Evolutionary conservation across 2,797 vertebrate species (phyloP), one percentile per base, ranked within the genome.

Genomic region (Amniataba percoides): DNA sequence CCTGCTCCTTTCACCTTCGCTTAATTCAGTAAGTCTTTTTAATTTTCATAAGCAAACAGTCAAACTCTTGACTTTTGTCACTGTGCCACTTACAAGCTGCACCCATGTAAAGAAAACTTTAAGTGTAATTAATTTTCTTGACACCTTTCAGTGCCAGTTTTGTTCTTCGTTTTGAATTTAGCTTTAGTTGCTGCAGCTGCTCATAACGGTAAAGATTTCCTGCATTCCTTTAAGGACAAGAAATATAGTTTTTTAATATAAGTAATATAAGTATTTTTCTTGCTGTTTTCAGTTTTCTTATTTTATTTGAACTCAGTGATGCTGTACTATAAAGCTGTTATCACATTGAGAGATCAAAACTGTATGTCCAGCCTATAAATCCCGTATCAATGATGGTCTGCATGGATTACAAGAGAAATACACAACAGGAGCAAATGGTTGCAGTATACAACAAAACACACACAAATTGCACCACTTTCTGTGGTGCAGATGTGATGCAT

Each of bases 21-120:
- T 67, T 51, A 69, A 60, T 74, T 64, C 9, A 71, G 19, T 56
- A 36, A 55, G 36, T 42, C 13, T 76, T 49, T 61, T 69, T 78
- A 14, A 84, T 69, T 83, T 77, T 59, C 58, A 46, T 45, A 15
- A 81, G 60, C 56, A 78, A 73, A 69, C 55, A 55, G 16, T 53
- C 34, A 59, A 72, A 63, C 48, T 46, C n/a, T 31, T 67, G 23
- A 49, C 25, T 56, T 52, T 66, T 19, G 36, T 36, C 53, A 14
- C 53, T 57, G 23, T 43, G 45, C 7, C 52, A 56, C 15, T n/a
- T 25, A 55, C n/a, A n/a, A n/a, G 8, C 18, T 31, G 27, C 43
- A 18, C 25, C 49, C 3, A 16, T 1, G 7, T 42, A 25, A 73
- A 51, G 39, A 51, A 43, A 51, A 23, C 23, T 56, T 43, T 19